These are phyloP conservation scores for Drosophila conformis DNA, from an alignment of 2,888 invertebrate genomes.

Conservation along the genomic window DNA sequence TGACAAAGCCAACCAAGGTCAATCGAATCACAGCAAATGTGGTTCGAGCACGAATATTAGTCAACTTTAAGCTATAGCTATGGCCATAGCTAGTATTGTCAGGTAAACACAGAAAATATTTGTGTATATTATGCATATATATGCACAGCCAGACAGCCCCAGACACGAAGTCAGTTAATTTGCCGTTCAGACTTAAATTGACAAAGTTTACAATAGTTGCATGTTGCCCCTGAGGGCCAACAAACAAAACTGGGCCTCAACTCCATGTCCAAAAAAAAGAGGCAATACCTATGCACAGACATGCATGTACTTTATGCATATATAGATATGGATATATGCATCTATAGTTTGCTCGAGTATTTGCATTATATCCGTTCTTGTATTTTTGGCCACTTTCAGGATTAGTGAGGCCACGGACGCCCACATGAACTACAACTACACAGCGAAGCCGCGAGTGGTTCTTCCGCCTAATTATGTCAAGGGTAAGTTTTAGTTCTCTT, in stretches of 20 bases:
- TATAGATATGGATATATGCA: background rate
- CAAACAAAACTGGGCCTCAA: constrained; percentile 33
- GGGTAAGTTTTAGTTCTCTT: constrained; percentile 86
- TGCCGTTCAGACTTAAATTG: constrained; percentile 76
- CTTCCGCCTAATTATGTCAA: constrained; percentile 91
- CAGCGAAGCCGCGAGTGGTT: constrained; percentile 89
- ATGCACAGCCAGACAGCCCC: constrained; percentile 40
- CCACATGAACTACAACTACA: constrained; percentile 88
- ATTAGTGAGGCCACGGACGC: constrained; percentile 84
- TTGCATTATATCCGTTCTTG: constrained; percentile 37
- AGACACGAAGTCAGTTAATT: constrained; percentile 73
- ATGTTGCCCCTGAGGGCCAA: constrained; percentile 47
- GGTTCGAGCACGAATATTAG: constrained; percentile 68
- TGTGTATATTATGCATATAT: constrained; percentile 23
- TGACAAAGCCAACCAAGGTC: constrained; percentile 76
- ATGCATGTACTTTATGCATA: constrained; percentile 3
- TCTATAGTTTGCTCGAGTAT: background rate
- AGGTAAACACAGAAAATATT: constrained; percentile 14
- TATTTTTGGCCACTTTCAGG: constrained; percentile 76
- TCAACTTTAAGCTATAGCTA: constrained; percentile 44
- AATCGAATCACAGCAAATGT: constrained; percentile 75
- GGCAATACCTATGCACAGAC: background rate
- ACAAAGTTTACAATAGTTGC: constrained; percentile 72
- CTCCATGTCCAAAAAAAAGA: constrained; percentile 13
- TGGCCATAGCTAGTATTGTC: constrained; percentile 13